phyloP scores from a whole-genome alignment of 2,113 vertebrate genomes.

The Steatornis caripensis region DNA sequence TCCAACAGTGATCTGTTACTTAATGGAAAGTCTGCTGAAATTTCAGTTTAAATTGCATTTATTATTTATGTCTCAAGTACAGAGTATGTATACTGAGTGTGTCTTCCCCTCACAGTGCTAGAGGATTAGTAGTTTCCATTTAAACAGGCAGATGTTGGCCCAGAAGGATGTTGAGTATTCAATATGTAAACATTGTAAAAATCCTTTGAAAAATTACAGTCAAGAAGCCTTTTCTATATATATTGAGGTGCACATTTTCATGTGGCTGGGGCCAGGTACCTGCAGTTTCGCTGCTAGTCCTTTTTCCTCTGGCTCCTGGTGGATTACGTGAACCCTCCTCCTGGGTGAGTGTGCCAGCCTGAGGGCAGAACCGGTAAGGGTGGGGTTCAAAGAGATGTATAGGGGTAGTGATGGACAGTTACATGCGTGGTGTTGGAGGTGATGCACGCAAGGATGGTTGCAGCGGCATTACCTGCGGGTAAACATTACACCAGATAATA shows the following conservation, averaged over 20 bases:
- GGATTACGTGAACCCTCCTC: not conserved
- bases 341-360: not conserved
- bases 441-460: not conserved
- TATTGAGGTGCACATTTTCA: not conserved
- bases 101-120: not conserved
- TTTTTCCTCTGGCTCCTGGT: not conserved
- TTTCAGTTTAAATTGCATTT: constrained; percentile 67
- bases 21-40: constrained; percentile 66
- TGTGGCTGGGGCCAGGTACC: not conserved
- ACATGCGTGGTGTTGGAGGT: not conserved
- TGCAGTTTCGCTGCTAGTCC: not conserved
- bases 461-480: not conserved
- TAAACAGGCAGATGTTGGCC: not conserved
- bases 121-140: constrained; percentile 15
- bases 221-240: not conserved
- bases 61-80: constrained; percentile 62
- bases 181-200: not conserved
- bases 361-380: not conserved
- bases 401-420: not conserved
- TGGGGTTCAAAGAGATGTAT: not conserved
- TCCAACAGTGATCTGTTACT: constrained; percentile 67
- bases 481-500: not conserved
- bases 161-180: not conserved
- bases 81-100: not conserved
- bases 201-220: not conserved